phyloP scores from a whole-genome alignment of 2,797 vertebrate genomes.

The Urosaurus nigricauda region DNA sequence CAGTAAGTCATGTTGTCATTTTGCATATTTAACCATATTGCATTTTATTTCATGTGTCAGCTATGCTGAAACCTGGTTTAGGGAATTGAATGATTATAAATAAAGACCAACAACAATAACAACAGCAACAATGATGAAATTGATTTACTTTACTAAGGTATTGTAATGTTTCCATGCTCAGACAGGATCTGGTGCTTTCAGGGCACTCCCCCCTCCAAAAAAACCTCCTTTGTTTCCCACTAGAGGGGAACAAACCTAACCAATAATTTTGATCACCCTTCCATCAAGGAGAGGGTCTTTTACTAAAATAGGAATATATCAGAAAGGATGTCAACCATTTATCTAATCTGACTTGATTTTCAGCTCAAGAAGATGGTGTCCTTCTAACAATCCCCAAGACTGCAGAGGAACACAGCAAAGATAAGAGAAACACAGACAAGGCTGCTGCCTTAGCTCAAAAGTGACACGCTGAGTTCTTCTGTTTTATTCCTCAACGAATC shows the following conservation, averaged over 20 bases:
- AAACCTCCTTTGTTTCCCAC: neutral
- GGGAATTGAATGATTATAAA: no score
- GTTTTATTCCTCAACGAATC: slow-evolving; percentile 28
- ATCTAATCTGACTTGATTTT: slow-evolving; percentile 6
- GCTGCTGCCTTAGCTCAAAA: slow-evolving; percentile 15
- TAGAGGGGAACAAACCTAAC: neutral
- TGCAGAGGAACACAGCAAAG: neutral
- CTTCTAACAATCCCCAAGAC: neutral
- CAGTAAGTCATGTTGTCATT: no score
- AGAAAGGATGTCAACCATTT: neutral
- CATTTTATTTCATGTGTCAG: no score
- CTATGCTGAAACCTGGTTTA: no score
- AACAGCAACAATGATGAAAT: neutral
- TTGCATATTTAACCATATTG: no score
- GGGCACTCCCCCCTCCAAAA: neutral
- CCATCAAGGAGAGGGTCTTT: neutral
- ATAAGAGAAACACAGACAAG: neutral
- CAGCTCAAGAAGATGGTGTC: neutral
- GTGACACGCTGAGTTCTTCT: slow-evolving; percentile 15
- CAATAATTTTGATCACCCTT: neutral
- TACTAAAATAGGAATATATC: neutral
- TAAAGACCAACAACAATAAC: no score
- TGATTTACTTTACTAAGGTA: neutral
- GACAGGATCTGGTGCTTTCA: no score
- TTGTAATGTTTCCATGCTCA: neutral